phyloP scores from a whole-genome alignment of 2,888 invertebrate species.

The Ophioninae sp. region DNA sequence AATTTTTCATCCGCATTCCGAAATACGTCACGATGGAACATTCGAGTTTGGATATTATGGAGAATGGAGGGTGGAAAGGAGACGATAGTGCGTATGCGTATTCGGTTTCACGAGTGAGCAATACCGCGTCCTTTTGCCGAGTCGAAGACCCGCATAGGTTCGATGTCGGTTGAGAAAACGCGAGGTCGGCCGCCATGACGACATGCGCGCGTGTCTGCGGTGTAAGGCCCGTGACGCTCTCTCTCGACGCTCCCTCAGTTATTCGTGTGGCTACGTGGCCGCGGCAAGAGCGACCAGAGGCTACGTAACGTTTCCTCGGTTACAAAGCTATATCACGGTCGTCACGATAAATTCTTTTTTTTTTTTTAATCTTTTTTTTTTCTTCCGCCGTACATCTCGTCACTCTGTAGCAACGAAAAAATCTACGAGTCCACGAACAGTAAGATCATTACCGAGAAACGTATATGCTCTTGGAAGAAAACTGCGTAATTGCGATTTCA shows the following conservation, averaged over 20 bases:
- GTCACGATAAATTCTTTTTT: slow-evolving; percentile 8
- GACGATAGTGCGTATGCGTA: background rate
- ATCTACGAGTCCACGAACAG: background rate
- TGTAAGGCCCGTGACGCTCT: slow-evolving; percentile 65
- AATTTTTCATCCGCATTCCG: background rate
- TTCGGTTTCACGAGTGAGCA: slow-evolving; percentile 6
- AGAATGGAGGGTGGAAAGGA: background rate
- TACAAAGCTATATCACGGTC: slow-evolving; percentile 41
- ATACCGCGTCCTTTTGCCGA: background rate
- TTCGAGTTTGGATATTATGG: background rate
- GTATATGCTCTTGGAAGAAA: slow-evolving; percentile 35
- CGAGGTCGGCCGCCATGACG: slow-evolving; percentile 73
- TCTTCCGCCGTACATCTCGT: background rate
- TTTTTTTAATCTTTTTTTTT: background rate
- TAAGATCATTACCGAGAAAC: background rate
- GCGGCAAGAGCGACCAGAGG: slow-evolving; percentile 44
- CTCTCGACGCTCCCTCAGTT: slow-evolving; percentile 63
- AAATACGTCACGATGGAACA: background rate
- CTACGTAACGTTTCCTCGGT: slow-evolving; percentile 36
- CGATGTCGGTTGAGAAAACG: slow-evolving; percentile 36
- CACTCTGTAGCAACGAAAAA: background rate
- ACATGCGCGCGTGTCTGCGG: slow-evolving; percentile 76
- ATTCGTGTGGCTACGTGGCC: slow-evolving; percentile 64
- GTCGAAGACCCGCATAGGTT: slow-evolving; percentile 7
- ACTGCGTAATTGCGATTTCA: slow-evolving; percentile 39